These are phyloP conservation scores for Lucilia sericata DNA, from an alignment of 1,140 invertebrate species.

Conservation along the genomic window DNA sequence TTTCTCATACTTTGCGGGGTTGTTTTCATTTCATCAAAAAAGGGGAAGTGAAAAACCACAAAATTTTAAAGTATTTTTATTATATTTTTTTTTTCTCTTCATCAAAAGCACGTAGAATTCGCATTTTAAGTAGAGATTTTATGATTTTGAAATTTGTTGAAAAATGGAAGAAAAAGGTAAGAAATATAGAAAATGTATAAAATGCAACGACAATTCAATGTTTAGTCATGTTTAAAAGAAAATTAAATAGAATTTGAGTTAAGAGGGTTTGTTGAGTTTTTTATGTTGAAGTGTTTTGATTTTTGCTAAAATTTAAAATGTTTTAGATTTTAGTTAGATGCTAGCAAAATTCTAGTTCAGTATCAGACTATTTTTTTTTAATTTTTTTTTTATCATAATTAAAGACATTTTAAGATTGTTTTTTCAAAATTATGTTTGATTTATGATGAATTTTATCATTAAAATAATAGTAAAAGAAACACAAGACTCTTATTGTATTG, in stretches of 20 bases:
- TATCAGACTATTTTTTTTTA: too few species aligned
- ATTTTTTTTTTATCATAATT: too few species aligned
- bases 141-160: neutral
- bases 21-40: neutral
- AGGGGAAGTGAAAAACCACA: slow-evolving; percentile 1
- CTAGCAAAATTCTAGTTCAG: too few species aligned
- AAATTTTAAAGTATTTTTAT: neutral
- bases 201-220: slow-evolving; percentile 9
- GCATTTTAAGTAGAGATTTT: slow-evolving; percentile 19
- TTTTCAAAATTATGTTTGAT: too few species aligned
- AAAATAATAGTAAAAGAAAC: too few species aligned
- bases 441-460: too few species aligned
- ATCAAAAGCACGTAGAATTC: neutral
- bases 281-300: too few species aligned
- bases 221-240: neutral
- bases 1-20: neutral
- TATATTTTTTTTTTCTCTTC: neutral
- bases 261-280: too few species aligned
- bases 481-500: too few species aligned
- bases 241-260: neutral
- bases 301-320: too few species aligned
- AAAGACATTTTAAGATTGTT: too few species aligned
- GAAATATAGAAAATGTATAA: neutral
- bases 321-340: too few species aligned
- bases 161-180: neutral